A percentile compares a stretch with the other conserved stretches of the same genome.
phyloP scores from a whole-genome alignment of 1,140 invertebrate species.

The Gryllus bimaculatus region DNA sequence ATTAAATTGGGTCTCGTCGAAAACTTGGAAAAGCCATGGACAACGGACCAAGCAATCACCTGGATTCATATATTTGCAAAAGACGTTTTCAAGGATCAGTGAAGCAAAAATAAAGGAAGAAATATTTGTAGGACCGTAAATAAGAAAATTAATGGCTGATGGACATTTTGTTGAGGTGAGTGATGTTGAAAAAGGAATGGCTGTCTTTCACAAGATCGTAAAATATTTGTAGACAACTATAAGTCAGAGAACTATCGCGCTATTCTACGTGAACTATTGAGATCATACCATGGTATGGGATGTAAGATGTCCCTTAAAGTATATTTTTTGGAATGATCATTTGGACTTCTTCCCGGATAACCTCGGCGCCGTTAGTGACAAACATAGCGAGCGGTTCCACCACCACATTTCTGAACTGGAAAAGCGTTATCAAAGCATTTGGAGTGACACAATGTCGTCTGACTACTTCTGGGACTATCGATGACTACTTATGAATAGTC shows the following conservation, averaged over 20 bases:
- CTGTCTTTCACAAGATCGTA: slow-evolving; percentile 11
- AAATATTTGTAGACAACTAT: slow-evolving; percentile 26
- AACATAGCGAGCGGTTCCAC: no score
- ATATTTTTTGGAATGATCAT: slow-evolving; percentile 34
- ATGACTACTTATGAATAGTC: no score
- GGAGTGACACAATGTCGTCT: no score
- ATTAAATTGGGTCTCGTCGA: slow-evolving; percentile 32
- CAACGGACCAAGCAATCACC: slow-evolving; percentile 22
- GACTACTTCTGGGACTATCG: no score
- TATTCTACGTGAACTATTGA: slow-evolving; percentile 27
- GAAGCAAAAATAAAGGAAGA: slow-evolving; percentile 24
- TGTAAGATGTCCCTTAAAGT: slow-evolving; percentile 32
- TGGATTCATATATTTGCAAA: slow-evolving; percentile 24
- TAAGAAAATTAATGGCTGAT: slow-evolving; percentile 25
- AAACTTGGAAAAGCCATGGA: slow-evolving; percentile 32
- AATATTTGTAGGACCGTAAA: slow-evolving; percentile 28
- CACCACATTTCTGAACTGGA: no score
- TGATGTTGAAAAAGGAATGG: slow-evolving; percentile 18
- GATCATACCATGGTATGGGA: slow-evolving; percentile 26
- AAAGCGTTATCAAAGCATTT: no score
- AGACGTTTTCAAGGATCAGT: slow-evolving; percentile 20
- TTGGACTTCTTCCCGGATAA: slow-evolving; percentile 26
- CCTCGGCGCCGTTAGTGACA: no score
- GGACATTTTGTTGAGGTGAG: slow-evolving; percentile 18
- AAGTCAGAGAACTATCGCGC: slow-evolving; percentile 27